Percentiles rank a stretch among this genome's conserved stretches.
Conservation (phyloP, 1,140 invertebrate species). For the Pachypeltis micranthus region DNA sequence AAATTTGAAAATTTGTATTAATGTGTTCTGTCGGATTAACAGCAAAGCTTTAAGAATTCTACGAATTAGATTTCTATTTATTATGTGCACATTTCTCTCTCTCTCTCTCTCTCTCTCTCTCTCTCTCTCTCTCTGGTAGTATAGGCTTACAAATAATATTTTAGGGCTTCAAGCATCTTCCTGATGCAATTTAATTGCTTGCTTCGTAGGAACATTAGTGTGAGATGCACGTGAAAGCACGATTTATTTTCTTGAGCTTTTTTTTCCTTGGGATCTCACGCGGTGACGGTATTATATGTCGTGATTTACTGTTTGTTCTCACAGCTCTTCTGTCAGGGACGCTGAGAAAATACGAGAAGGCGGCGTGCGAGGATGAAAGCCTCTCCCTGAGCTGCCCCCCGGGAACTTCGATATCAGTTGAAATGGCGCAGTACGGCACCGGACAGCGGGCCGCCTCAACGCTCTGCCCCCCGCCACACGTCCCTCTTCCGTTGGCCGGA, state of each 20-base stretch:
- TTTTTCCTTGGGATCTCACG: neutral
- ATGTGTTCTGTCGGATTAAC: too few relatives aligned
- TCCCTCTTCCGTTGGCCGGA: slow-evolving; percentile 13
- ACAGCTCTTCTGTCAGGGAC: slow-evolving; percentile 76
- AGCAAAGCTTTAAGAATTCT: too few relatives aligned
- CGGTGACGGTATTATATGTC: slow-evolving; percentile 1
- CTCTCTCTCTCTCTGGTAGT: too few relatives aligned
- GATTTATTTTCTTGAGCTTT: neutral
- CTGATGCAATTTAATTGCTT: neutral
- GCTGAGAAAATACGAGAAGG: slow-evolving; percentile 73
- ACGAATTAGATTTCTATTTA: too few relatives aligned
- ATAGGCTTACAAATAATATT: too few relatives aligned
- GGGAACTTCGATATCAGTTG: slow-evolving; percentile 75
- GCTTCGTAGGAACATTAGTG: neutral
- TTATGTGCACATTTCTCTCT: too few relatives aligned
- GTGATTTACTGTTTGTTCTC: slow-evolving; percentile 22
- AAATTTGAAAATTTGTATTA: too few relatives aligned
- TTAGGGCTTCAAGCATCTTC: too few relatives aligned
- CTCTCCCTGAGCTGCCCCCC: slow-evolving; percentile 71
- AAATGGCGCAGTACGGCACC: slow-evolving; percentile 57
- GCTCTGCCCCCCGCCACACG: slow-evolving; percentile 27
- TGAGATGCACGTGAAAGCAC: neutral
- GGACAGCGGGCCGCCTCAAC: slow-evolving; percentile 32
- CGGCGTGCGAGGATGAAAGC: slow-evolving; percentile 73
- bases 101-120: too few relatives aligned